Evolutionary conservation across 2,888 invertebrate genomes (phyloP).

Genomic region (Drosophila tripunctata): DNA sequence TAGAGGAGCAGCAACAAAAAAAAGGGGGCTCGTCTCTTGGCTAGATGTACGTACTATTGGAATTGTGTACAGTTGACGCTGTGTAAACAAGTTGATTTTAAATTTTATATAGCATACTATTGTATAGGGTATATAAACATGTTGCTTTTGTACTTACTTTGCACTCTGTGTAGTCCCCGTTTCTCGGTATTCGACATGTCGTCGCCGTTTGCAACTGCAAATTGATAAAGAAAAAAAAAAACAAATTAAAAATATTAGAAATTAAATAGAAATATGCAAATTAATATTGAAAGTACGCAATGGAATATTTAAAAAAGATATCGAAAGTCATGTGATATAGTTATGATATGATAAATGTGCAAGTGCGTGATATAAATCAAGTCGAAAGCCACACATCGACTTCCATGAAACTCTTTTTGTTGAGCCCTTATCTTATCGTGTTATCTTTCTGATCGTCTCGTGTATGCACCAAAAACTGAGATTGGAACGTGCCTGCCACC

Average conservation of each 20-base stretch:
- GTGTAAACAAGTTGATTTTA: not conserved
- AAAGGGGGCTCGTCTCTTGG: conserved; percentile 46
- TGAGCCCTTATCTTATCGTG: conserved; percentile 28
- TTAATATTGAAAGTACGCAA: conserved; percentile 2
- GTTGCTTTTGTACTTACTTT: conserved; percentile 73
- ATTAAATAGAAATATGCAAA: not conserved
- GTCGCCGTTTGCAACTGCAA: conserved; percentile 38
- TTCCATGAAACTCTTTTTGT: conserved; percentile 22
- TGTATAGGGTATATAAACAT: not conserved
- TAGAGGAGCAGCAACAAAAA: not conserved
- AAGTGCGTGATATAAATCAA: conserved; percentile 23
- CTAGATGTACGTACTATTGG: too few relatives aligned
- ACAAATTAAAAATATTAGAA: not conserved
- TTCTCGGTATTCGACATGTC: conserved; percentile 83
- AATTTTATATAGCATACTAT: conserved; percentile 1
- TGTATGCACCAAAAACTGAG: conserved; percentile 17
- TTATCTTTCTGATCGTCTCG: conserved; percentile 30
- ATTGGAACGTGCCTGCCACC: conserved; percentile 33
- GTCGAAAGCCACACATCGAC: conserved; percentile 9
- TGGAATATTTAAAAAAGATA: not conserved
- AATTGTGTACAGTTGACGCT: conserved; percentile 21
- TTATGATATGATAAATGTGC: conserved; percentile 16
- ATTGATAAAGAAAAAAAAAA: conserved; percentile 19
- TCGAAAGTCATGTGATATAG: conserved; percentile 9
- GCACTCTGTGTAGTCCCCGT: conserved; percentile 75